phyloP scores from a whole-genome alignment of 2,113 vertebrate genomes.

The Callionymus lyra region DNA sequence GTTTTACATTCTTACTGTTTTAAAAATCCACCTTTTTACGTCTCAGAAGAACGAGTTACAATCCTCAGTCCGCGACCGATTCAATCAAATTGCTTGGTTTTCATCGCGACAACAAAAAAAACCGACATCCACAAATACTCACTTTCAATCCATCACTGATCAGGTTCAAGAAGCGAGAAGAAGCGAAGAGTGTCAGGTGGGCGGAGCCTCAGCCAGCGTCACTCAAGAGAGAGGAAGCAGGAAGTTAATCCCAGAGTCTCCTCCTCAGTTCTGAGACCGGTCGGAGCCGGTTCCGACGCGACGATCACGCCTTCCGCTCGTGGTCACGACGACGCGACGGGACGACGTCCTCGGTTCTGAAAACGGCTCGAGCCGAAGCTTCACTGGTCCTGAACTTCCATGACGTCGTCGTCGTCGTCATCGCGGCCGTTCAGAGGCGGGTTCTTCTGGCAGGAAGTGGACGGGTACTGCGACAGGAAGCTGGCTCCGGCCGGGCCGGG shows the following conservation, averaged over 20 bases:
- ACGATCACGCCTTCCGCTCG: no score
- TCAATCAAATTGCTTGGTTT: conserved; percentile 24
- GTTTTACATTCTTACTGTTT: conserved; percentile 63
- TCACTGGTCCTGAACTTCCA: conserved; percentile 80
- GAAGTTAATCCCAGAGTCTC: no score
- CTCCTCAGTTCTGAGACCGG: no score
- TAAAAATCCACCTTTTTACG: conserved; percentile 1
- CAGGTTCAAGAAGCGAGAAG: no score
- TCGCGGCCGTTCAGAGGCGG: conserved; percentile 62
- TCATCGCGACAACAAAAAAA: conserved; percentile 20
- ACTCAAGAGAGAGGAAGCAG: no score
- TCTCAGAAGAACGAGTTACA: conserved; percentile 18
- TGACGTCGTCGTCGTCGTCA: conserved; percentile 74
- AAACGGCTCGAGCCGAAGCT: neutral
- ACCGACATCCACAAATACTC: conserved; percentile 27
- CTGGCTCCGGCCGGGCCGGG: conserved; percentile 81
- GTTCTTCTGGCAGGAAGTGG: conserved; percentile 65
- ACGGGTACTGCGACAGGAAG: conserved; percentile 76
- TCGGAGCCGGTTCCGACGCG: no score
- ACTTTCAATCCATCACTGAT: no score
- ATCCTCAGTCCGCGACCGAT: conserved; percentile 26
- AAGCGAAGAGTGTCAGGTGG: no score
- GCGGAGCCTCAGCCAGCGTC: no score
- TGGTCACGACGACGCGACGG: neutral
- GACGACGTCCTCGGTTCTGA: conserved; percentile 4